Evolutionary conservation across 2,888 invertebrate genomes (phyloP), one percentile per base, ranked within the genome.

Genomic region (Zygothrica quintamaculata): DNA sequence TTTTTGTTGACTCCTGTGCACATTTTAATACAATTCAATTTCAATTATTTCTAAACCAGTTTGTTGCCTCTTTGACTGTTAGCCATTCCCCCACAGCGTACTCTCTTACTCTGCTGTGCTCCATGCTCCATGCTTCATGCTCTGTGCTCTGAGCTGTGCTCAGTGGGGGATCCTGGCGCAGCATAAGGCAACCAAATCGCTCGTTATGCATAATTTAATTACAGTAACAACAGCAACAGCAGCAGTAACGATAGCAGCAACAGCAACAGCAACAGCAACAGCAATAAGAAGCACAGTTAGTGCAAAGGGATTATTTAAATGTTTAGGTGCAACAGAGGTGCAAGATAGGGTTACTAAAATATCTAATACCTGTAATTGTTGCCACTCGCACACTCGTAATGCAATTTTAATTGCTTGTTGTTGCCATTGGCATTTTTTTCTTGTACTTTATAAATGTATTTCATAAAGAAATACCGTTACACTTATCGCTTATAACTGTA

Each of bases 11-110:
- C 60, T 64, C 48, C 66, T 76, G 59, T 73, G 75, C 71, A 68
- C 71, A 79, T 77, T 79, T 84, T 66, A 84, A 78, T 57, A 61
- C 69, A 69, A 84, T 77, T 66, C 18, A 84, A 68, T 84, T 79
- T 84, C 77, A 84, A 79, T 79, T 79, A 77, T 84, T 76, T 60
- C 53, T 51, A 67, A 75, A 75, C 64, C 74, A 43, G 59, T 68
- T 68, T 37, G 33, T 12, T 6, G n/a, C 29, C 29, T 9, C 7
- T 2, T 29, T 9, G n/a, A 5, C 29, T 2, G 5, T 29, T n/a
- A n/a, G n/a, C 29, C 67, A 29, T 5, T 29, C 3, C 9, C 29
- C 29, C 29, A 5, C 29, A 8, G 9, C 37, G 29, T 5, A 3
- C 36, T 36, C 39, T 42, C 34, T 7, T 39, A 8, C 29, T 16